Conservation (phyloP, 1,140 invertebrate genomes). For the Potamilus streckersoni region DNA sequence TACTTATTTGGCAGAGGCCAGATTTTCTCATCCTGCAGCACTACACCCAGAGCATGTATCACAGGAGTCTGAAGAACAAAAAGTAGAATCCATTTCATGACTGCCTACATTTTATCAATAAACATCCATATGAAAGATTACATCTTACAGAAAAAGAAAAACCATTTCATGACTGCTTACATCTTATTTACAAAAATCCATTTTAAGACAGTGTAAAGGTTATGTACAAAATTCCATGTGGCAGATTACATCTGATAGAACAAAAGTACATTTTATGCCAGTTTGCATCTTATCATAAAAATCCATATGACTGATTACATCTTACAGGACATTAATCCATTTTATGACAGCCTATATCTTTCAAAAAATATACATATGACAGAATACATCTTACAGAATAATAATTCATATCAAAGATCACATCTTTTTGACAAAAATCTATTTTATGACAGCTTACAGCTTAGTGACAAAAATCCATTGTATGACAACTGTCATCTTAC, state of each 20-base stretch:
- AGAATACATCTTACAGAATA: no score
- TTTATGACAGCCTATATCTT: not conserved
- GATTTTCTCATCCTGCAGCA: slow-evolving; percentile 49
- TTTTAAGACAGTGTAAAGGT: not conserved
- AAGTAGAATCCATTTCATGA: not conserved
- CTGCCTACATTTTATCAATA: not conserved
- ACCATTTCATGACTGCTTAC: not conserved
- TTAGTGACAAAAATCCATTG: no score
- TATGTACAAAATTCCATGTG: no score
- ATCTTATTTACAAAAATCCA: not conserved
- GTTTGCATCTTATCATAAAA: not conserved
- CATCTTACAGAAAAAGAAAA: slow-evolving; percentile 41
- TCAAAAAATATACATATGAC: not conserved
- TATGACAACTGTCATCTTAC: no score
- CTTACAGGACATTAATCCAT: slow-evolving; percentile 33
- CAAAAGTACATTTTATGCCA: not conserved
- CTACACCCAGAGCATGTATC: slow-evolving; percentile 61
- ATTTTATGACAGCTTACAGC: no score
- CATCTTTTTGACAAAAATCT: not conserved
- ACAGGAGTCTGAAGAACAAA: slow-evolving; percentile 59
- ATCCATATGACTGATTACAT: slow-evolving; percentile 9
- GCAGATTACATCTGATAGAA: no score
- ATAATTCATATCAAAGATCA: not conserved
- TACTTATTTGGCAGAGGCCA: slow-evolving; percentile 59
- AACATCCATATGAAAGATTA: no score